Base-by-base conservation (phyloP, 2,797 vertebrate species). In the Gallinago stenura region DNA sequence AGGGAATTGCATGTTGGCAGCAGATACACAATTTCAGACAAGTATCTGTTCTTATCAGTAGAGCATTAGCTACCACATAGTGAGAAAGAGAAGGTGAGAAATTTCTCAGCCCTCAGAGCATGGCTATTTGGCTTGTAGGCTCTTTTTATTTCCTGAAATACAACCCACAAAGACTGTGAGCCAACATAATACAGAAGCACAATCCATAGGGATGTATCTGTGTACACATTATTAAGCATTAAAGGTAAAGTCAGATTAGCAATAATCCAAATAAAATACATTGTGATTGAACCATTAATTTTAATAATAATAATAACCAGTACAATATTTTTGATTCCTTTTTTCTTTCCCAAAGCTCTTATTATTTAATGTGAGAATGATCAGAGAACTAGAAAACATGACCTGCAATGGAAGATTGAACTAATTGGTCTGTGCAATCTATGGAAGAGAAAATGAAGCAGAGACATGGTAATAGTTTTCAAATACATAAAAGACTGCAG, bases 211-310 rank as follows among this genome's bases (percentile, higher is more conserved):
- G 35, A 81, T 92, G 41, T 79, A 93, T 35, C 68, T 80, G 25
- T 76, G 51, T 76, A 70, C 62, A 91, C 2, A 0, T 90, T 92
- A 82, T 89, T 92, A 94, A 82, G 51, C 70, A 75, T 82, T 89
- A 94, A 93, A 95, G 66, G 66, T 87, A 69, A 94, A 86, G 46
- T 70, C 84, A 90, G 58, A 84, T 73, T 82, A 89, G 39, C 46
- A 94, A 87, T 80, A 95, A 78, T 48, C 26, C 62, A 89, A 93
- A 90, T 83, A 81, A 94, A 93, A 90, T 83, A 25, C 12, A 39
- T 71, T 87, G 56, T 90, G 73, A 83, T 91, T 92, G 83, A 94
- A 87, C 89, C 83, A 95, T 87, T 95, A 95, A 92, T 95, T 94
- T 87, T 84, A 96, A 79, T 86, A 96, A 93, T 85, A 94, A 78